Evolutionary conservation across 1,140 invertebrate genomes (phyloP).

Genomic region (Eupristina koningsbergeri): DNA sequence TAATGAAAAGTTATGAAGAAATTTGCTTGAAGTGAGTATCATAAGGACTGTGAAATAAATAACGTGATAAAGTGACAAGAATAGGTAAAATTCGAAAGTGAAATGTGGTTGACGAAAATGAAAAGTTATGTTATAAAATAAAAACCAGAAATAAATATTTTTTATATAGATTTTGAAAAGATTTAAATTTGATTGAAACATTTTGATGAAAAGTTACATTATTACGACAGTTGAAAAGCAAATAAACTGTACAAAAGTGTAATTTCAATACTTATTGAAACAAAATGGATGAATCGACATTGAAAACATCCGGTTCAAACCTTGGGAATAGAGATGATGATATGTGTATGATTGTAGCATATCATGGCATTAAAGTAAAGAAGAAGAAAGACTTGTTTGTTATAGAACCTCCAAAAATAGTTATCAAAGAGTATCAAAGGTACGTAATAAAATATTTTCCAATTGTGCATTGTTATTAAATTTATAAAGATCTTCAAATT

Average conservation of each 20-base stretch:
- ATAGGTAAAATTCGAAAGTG: no score
- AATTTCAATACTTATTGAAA: not conserved
- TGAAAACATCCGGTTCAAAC: not conserved
- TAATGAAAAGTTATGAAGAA: not conserved
- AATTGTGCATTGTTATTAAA: no score
- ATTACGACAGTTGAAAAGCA: not conserved
- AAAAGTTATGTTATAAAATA: not conserved
- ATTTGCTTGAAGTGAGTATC: not conserved
- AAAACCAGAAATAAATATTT: not conserved
- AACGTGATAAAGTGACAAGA: not conserved
- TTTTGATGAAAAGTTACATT: no score
- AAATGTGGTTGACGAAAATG: not conserved
- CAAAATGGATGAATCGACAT: not conserved
- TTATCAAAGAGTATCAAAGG: constrained; percentile 42
- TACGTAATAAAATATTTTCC: constrained; percentile 35
- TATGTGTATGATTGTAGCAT: not conserved
- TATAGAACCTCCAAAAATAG: constrained; percentile 38
- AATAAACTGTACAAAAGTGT: not conserved
- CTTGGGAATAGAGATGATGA: not conserved
- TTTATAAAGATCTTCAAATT: no score
- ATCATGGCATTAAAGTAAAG: constrained; percentile 23
- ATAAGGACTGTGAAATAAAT: not conserved
- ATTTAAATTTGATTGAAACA: no score
- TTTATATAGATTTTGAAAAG: no score
- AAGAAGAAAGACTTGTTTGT: constrained; percentile 44